A percentile compares a stretch with the other conserved stretches of the same genome.
Conservation (phyloP, 2,888 invertebrate genomes). For the Disparrhopalites patrizii region DNA sequence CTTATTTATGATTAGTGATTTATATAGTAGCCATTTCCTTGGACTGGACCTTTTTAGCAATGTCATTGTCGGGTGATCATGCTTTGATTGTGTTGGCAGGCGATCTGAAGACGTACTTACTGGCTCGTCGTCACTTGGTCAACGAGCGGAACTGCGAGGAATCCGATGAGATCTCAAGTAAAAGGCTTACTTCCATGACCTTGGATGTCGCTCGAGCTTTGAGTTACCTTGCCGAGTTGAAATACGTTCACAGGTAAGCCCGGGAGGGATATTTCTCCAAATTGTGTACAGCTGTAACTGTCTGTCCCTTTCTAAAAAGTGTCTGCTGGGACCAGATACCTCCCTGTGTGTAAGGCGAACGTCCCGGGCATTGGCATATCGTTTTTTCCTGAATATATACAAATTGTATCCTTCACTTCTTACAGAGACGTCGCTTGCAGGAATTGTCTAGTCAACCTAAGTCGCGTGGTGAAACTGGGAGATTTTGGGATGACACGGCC, state of each 20-base stretch:
- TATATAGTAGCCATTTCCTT: background rate
- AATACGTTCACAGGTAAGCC: conserved; percentile 72
- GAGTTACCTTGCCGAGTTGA: conserved; percentile 74
- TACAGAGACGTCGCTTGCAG: conserved; percentile 72
- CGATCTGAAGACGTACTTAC: conserved; percentile 80
- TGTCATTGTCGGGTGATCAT: background rate
- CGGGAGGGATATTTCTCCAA: too few relatives aligned
- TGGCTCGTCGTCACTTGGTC: conserved; percentile 78
- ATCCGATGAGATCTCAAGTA: conserved; percentile 71
- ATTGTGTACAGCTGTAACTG: too few relatives aligned
- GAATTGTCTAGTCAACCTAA: conserved; percentile 70
- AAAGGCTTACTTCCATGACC: conserved; percentile 79
- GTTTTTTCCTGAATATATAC: background rate
- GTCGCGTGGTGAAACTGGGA: conserved; percentile 67
- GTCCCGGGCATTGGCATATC: background rate
- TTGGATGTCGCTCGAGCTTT: conserved; percentile 80
- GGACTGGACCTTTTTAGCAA: background rate
- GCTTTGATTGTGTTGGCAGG: conserved; percentile 52
- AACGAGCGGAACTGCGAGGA: conserved; percentile 62
- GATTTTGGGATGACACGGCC: conserved; percentile 92
- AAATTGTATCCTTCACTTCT: conserved; percentile 28
- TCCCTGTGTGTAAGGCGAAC: background rate
- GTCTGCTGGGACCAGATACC: too few relatives aligned
- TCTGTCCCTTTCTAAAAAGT: too few relatives aligned
- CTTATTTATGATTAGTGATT: background rate